phyloP scores from a whole-genome alignment of 2,113 vertebrate species.

The Xiphophorus couchianus region DNA sequence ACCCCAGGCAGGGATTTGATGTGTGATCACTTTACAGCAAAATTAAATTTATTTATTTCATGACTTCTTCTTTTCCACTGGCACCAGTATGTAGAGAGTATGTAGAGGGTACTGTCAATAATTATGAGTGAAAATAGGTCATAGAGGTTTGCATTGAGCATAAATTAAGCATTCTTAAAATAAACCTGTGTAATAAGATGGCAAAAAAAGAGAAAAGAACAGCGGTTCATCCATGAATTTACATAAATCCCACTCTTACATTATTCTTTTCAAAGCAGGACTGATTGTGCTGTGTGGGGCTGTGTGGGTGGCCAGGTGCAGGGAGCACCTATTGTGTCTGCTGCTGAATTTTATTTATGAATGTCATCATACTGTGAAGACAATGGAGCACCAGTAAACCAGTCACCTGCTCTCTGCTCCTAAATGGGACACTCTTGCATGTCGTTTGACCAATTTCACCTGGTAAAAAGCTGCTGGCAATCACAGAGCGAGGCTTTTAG shows the following conservation, averaged over 20 bases:
- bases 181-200: not conserved
- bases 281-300: conserved; percentile 22
- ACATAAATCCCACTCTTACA: not conserved
- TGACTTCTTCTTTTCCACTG: too few species aligned
- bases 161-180: not conserved
- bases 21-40: too few species aligned
- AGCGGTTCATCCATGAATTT: conserved; percentile 17
- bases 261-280: conserved; percentile 29
- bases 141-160: not conserved
- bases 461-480: conserved; percentile 10
- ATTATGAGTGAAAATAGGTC: too few species aligned
- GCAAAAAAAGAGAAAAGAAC: not conserved
- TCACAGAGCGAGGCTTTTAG: not conserved
- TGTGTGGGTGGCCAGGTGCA: conserved; percentile 33
- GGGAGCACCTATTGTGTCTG: conserved; percentile 25
- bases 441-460: conserved; percentile 10
- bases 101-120: too few species aligned
- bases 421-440: conserved; percentile 9
- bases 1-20: not conserved
- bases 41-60: too few species aligned
- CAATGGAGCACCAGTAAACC: conserved; percentile 34
- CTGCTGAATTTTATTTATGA: conserved; percentile 38
- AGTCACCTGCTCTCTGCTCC: conserved; percentile 6
- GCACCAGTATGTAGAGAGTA: too few species aligned
- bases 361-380: conserved; percentile 40